Percentiles rank a stretch among this genome's conserved stretches.
phyloP scores from a whole-genome alignment of 2,888 invertebrate species.

The Trachelus tabidus region DNA sequence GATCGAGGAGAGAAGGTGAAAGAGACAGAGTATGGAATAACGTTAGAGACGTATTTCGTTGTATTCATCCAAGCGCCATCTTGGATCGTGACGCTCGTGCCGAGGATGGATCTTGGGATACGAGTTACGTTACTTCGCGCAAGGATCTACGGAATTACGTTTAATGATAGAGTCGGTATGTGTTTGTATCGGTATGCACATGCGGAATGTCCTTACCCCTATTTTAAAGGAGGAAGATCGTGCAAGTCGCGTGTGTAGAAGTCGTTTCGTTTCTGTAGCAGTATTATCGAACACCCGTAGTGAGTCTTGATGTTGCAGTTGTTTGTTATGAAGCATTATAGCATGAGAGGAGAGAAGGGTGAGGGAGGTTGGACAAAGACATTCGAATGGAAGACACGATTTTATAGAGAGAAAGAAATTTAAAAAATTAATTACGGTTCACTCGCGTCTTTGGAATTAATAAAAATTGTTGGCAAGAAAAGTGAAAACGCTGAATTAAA shows the following conservation, averaged over 20 bases:
- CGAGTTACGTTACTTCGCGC: neutral
- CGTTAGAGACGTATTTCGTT: too few relatives aligned
- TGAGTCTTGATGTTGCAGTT: conserved; percentile 33
- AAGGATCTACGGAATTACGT: neutral
- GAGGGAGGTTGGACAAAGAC: too few relatives aligned
- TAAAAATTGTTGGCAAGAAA: too few relatives aligned
- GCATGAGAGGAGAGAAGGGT: too few relatives aligned
- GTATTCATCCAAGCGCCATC: too few relatives aligned
- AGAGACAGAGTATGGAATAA: neutral
- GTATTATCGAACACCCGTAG: conserved; percentile 41
- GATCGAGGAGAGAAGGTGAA: neutral
- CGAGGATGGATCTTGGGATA: neutral
- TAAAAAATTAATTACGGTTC: too few relatives aligned
- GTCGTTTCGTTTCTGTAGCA: conserved; percentile 34
- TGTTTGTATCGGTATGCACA: neutral
- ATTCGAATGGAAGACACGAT: too few relatives aligned
- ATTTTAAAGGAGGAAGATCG: neutral
- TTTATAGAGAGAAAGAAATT: neutral
- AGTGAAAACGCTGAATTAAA: too few relatives aligned
- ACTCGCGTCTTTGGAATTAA: too few relatives aligned
- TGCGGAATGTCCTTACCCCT: neutral
- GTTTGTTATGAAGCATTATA: conserved; percentile 4
- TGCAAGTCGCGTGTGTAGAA: neutral
- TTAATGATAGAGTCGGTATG: neutral
- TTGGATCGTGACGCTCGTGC: too few relatives aligned